A percentile compares a stretch with the other conserved stretches of the same genome.
phyloP scores from a whole-genome alignment of 2,113 vertebrate species.

The Chinchilla lanigera region DNA sequence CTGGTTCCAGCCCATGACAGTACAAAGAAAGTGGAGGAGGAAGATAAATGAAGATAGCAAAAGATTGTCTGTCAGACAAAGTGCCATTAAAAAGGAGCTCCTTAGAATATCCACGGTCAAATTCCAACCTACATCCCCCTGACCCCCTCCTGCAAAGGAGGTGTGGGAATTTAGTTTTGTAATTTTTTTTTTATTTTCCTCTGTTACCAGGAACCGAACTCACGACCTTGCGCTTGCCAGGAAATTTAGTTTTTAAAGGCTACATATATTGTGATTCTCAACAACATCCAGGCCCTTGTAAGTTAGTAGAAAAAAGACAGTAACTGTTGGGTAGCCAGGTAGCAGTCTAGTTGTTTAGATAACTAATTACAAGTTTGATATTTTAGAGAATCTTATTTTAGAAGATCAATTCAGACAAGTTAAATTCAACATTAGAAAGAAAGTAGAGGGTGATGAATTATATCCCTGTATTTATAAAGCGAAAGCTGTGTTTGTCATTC shows the following conservation, averaged over 20 bases:
- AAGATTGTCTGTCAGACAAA: background rate
- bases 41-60: background rate
- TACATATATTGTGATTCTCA: background rate
- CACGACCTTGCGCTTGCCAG: too few species aligned
- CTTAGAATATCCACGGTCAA: background rate
- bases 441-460: background rate
- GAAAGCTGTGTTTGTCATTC: background rate
- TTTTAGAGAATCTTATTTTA: slow-evolving; percentile 8
- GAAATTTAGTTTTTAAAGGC: background rate
- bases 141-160: background rate
- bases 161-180: background rate
- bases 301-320: background rate
- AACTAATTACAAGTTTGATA: slow-evolving; percentile 7
- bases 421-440: slow-evolving; percentile 41
- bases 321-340: background rate
- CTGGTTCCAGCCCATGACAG: too few species aligned
- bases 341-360: background rate
- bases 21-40: background rate
- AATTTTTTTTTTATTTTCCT: too few species aligned
- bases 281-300: background rate
- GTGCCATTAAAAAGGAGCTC: background rate
- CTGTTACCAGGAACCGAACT: too few species aligned
- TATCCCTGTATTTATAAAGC: slow-evolving; percentile 14
- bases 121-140: background rate
- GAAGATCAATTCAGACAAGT: slow-evolving; percentile 46